Conservation (phyloP, 1,140 invertebrate species). For the Scaptomyza graminum region DNA sequence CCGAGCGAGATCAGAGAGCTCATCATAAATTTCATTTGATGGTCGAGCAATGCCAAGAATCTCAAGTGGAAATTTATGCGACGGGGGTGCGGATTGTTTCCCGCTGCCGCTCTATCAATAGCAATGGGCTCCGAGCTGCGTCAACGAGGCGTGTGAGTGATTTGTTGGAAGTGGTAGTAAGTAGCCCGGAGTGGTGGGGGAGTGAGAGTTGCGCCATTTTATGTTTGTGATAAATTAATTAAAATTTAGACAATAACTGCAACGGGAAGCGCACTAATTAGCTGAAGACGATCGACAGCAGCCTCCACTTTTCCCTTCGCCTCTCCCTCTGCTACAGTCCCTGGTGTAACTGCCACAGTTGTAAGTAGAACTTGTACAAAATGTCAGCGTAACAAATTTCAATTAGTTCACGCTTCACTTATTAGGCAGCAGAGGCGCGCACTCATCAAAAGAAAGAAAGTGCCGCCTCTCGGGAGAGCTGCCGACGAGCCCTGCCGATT, state of each 20-base stretch:
- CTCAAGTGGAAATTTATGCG: conserved; percentile 70
- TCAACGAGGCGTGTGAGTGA: conserved; percentile 78
- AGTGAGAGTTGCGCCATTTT: conserved; percentile 69
- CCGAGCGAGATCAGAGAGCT: conserved; percentile 26
- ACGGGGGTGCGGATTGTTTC: conserved; percentile 4
- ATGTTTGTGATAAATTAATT: conserved; percentile 82
- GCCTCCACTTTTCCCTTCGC: neutral
- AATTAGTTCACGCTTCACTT: conserved; percentile 83
- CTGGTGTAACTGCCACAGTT: conserved; percentile 9
- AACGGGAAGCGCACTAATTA: conserved; percentile 70
- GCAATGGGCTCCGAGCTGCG: conserved; percentile 12
- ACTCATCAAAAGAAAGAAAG: conserved; percentile 77
- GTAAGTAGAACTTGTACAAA: conserved; percentile 61
- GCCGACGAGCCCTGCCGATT: conserved; percentile 14
- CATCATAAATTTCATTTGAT: conserved; percentile 78
- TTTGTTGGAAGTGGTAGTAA: conserved; percentile 47
- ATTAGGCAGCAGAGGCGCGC: conserved; percentile 51
- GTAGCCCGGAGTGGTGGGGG: neutral
- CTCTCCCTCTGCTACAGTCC: neutral
- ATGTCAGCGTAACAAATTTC: conserved; percentile 83
- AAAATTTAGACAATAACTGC: conserved; percentile 80
- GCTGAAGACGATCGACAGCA: conserved; percentile 66
- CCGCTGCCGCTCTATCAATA: conserved; percentile 36
- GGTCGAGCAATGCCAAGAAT: conserved; percentile 63
- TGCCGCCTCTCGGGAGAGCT: conserved; percentile 41